Conservation (phyloP, 2,797 vertebrate species). For the Girardinus metallicus region DNA sequence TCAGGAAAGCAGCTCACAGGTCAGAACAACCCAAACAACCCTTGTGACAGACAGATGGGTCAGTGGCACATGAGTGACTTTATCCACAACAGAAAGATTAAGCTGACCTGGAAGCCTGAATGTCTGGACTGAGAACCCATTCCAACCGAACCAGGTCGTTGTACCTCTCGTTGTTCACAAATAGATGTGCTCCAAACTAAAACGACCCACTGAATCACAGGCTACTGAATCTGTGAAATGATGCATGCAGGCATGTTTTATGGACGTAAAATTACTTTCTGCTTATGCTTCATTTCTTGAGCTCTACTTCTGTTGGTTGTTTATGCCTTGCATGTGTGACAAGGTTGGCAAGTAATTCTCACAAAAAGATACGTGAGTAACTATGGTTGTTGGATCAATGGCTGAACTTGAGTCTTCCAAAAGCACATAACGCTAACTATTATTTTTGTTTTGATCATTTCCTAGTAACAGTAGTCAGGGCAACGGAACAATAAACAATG, state of each 20-base stretch:
- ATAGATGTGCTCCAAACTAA: neutral
- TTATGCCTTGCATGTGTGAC: neutral
- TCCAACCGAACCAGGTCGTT: neutral
- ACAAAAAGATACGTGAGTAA: neutral
- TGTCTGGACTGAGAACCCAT: neutral
- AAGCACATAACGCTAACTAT: neutral
- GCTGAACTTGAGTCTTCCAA: neutral
- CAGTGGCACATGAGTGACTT: neutral
- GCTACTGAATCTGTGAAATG: neutral
- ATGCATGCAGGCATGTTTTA: neutral
- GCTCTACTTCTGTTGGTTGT: neutral
- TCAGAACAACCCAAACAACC: neutral
- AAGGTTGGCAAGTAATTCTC: neutral
- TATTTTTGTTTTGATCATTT: neutral
- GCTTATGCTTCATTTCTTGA: neutral
- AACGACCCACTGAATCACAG: neutral
- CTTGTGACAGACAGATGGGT: neutral
- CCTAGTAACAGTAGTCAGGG: neutral
- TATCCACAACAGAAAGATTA: neutral
- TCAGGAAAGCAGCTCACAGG: neutral
- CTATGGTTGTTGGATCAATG: neutral
- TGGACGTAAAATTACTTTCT: neutral
- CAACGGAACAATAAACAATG: neutral
- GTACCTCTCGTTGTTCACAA: neutral
- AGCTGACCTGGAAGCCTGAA: neutral